Base-by-base conservation (phyloP, 2,797 vertebrate species). In the Hypotaenidia philippensis region DNA sequence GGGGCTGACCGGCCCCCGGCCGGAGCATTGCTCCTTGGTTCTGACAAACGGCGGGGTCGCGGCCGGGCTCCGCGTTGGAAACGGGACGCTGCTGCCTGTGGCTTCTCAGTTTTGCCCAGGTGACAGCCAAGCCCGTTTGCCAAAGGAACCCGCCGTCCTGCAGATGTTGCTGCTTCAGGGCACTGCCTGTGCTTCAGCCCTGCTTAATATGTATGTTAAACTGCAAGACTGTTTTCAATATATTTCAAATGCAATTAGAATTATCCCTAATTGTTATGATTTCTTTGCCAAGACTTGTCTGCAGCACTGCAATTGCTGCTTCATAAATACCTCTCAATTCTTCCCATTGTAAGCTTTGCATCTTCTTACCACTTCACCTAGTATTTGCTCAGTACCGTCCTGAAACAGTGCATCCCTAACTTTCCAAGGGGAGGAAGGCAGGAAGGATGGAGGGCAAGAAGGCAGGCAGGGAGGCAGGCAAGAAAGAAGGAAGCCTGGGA, bases 1-100 rank as follows among this genome's bases (percentile, higher is more conserved):
- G 1, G n/a, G 31, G 34, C 77, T 19, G 34, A 1, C 20, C 29
- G 80, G 6, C 21, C 8, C 44, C 40, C 77, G 71, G 20, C 32
- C 57, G 72, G 8, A 27, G 14, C 0, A 26, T 11, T 0, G 0
- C 45, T 26, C 1, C 10, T 2, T 6, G 7, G 22, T 29, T 41
- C 7, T 19, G n/a, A 6, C 31, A 16, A 45, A 19, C n/a, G 45
- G 38, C 31, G 19, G 18, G 17, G 9, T 5, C 4, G 21, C 1
- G 1, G 55, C 29, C 5, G 11, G 16, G 5, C 26, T 45, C 27
- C 9, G 50, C 13, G 2, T 2, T 29, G 32, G 71, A 12, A 13
- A 32, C 8, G 47, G 20, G 18, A 14, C 9, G 0, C 49, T 34
- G 20, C 21, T 64, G 57, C 29, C 49, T 5, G 19, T 2, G 5